Evolutionary conservation across 2,888 invertebrate species (phyloP), one percentile per base, ranked within the genome.

Genomic region (Heliconius charithonia): DNA sequence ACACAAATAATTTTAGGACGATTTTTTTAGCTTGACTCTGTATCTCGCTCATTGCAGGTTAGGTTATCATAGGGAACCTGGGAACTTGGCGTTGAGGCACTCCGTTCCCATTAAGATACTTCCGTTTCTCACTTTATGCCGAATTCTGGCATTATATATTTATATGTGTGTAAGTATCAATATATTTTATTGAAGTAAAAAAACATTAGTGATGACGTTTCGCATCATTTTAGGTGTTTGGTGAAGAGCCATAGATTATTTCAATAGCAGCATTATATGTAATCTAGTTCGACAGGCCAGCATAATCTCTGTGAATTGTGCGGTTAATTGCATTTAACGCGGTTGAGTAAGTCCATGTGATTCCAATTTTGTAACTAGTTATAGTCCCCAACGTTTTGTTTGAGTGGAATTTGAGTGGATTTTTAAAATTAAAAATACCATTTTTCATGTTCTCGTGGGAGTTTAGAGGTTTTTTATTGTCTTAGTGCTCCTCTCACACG

Each of bases 241-340:
- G 25, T 69, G 25, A 41, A 41, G 9, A 41, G 9, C 25, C n/a
- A 72, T 59, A 72, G 56, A 32, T 72, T 32, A n/a, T 10, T 7
- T 67, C 29, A 71, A 16, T 32, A 71, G 32, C n/a, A 56, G 32
- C 3, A 56, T 32, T 67, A 37, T 37, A n/a, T 63, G 9, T 32
- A 71, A 22, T 29, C 32, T 4, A 59, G 32, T 72, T 32, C 10
- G 71, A 59, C 59, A 32, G 25, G 72, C 25, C 25, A n/a, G 32
- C 32, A 59, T 72, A 32, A 72, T 72, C n/a, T n/a, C 71, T 32
- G 56, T 59, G 72, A 72, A 32, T 72, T 72, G n/a, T 37, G 32
- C 59, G 72, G 59, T 25, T 59, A 72, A 72, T 72, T 32, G n/a
- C 72, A 32, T 72, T 72, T 25, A 59, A 72, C 72, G n/a, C 72